Evolutionary conservation across 2,888 invertebrate genomes (phyloP).

Genomic region (Megastigmus dorsalis): DNA sequence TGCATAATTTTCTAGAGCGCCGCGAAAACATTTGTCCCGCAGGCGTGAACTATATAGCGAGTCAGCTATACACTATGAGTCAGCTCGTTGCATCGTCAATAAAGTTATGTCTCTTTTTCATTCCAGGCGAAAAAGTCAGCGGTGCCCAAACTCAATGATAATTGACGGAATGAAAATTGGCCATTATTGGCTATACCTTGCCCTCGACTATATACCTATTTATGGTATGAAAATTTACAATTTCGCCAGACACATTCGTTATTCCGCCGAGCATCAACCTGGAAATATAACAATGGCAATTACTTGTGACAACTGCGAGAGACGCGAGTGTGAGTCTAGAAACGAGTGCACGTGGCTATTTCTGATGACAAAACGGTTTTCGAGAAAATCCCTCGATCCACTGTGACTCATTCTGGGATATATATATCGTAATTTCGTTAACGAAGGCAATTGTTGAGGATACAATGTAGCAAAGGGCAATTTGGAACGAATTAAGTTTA

Average conservation of each 20-base stretch:
- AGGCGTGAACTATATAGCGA: neutral
- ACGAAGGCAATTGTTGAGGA: too few species aligned
- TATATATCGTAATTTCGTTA: too few species aligned
- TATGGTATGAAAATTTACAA: slow-evolving; percentile 41
- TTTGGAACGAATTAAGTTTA: too few species aligned
- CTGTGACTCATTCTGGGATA: too few species aligned
- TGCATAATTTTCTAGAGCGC: neutral
- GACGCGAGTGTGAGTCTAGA: too few species aligned
- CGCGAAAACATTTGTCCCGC: neutral
- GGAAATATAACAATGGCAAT: slow-evolving; percentile 27
- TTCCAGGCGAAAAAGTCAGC: slow-evolving; percentile 24
- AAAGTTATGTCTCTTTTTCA: slow-evolving; percentile 32
- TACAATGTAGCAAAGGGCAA: too few species aligned
- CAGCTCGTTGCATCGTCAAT: slow-evolving; percentile 32
- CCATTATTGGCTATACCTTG: slow-evolving; percentile 17
- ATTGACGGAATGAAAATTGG: slow-evolving; percentile 22
- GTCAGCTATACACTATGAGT: slow-evolving; percentile 31
- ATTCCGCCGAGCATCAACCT: neutral
- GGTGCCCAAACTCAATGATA: slow-evolving; percentile 26
- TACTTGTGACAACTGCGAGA: neutral
- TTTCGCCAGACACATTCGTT: slow-evolving; percentile 2
- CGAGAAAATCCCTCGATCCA: too few species aligned
- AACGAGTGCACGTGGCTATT: too few species aligned
- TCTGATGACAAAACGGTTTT: too few species aligned
- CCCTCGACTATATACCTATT: slow-evolving; percentile 30